A percentile compares a stretch with the other conserved stretches of the same genome.
Evolutionary conservation across 2,113 vertebrate genomes (phyloP).

Genomic region (Albula glossodonta): DNA sequence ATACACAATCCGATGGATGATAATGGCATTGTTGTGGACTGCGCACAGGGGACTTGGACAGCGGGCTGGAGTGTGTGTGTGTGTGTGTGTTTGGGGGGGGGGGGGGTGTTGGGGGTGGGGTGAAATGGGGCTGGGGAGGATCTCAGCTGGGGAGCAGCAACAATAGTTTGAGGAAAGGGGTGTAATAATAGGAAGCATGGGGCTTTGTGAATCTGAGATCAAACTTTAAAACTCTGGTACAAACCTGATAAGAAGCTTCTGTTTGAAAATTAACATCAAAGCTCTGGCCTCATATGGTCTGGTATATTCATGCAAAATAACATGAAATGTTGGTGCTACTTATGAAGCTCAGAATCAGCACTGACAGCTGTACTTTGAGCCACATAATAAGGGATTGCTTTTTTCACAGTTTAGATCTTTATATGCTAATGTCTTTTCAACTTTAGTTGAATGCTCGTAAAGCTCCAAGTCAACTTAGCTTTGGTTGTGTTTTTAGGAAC

Average conservation of each 20-base stretch:
- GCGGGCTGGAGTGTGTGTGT: not conserved
- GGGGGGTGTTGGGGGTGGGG: not conserved
- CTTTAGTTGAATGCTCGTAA: not conserved
- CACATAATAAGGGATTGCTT: not conserved
- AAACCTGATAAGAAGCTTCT: constrained; percentile 22
- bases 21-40: constrained; percentile 66
- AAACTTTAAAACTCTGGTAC: constrained; percentile 32
- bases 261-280: not conserved
- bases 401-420: not conserved
- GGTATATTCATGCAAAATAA: not conserved
- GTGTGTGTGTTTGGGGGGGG: not conserved
- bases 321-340: not conserved
- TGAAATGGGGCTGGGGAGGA: not conserved
- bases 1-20: constrained; percentile 64
- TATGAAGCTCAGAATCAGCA: not conserved
- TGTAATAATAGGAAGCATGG: constrained; percentile 45
- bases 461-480: not conserved
- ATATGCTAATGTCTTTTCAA: not conserved
- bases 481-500: not conserved
- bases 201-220: constrained; percentile 44
- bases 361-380: not conserved
- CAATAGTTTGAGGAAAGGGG: constrained; percentile 47
- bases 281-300: not conserved
- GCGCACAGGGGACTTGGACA: constrained; percentile 40
- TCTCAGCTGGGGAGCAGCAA: constrained; percentile 51